Conservation (phyloP, 1,140 invertebrate genomes). For the Planococcus citri region DNA sequence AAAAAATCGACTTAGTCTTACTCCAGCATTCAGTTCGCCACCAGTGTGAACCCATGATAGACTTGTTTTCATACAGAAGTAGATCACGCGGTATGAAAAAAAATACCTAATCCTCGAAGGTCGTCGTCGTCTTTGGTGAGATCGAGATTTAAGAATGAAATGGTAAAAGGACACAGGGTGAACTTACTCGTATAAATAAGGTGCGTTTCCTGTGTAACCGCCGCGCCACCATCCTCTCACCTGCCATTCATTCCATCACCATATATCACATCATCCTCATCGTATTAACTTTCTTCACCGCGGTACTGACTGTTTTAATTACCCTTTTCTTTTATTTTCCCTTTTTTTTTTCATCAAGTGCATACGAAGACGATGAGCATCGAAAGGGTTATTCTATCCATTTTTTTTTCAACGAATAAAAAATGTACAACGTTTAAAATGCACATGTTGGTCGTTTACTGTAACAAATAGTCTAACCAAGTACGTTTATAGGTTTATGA, state of each 20-base stretch:
- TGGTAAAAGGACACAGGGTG: not conserved
- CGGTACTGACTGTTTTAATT: not conserved
- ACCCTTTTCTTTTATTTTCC: not conserved
- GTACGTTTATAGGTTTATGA: not conserved
- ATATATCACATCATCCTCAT: not conserved
- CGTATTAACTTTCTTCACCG: not conserved
- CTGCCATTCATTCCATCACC: too few species aligned
- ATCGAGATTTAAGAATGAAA: constrained; percentile 17
- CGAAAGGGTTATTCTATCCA: too few species aligned
- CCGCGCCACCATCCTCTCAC: not conserved
- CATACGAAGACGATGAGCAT: too few species aligned
- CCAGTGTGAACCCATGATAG: not conserved
- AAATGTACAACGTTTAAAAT: not conserved
- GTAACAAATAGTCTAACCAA: not conserved
- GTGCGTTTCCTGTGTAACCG: constrained; percentile 9
- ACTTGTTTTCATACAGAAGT: not conserved
- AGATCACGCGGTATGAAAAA: not conserved
- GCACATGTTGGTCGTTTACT: not conserved
- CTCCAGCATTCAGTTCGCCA: not conserved
- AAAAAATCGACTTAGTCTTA: not conserved
- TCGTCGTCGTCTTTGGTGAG: too few species aligned
- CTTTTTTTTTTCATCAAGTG: not conserved
- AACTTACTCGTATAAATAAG: not conserved
- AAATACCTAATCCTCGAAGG: constrained; percentile 12
- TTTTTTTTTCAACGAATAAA: too few species aligned